Evolutionary conservation across 2,888 invertebrate genomes (phyloP), one percentile per base, ranked within the genome.

Genomic region (Tetheella fluctuosa): DNA sequence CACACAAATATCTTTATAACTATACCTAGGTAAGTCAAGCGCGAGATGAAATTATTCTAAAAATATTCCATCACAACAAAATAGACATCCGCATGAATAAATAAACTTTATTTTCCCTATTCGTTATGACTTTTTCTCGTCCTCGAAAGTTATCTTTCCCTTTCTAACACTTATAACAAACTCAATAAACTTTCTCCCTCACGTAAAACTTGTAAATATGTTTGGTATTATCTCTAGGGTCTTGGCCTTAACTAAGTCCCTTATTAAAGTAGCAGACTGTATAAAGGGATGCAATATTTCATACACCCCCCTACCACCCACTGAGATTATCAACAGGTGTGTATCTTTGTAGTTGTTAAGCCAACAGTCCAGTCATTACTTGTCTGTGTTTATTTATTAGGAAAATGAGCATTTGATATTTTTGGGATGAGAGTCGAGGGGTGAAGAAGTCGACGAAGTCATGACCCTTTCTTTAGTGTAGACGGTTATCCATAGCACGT

Each of bases 301-400:
- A 79, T 48, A 48, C 48, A 20, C 20, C 48, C 20, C 20, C n/a
- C n/a, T 42, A 64, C 67, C 70, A 63, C 77, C 74, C 65, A 68
- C 67, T 61, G 79, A 72, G 77, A 80, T 85, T 83, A 84, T 79
- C 85, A 86, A 86, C 87, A 86, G 88, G 84, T 86, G 85, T 69
- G 70, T 73, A 42, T 23, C n/a, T 15, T 10, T 37, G 59, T 28
- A 34, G 60, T 28, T 54, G 52, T 55, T 23, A 39, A 25, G 20
- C 8, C 17, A 10, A n/a, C n/a, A 48, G 59, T 63, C n/a, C 59
- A 65, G 65, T 64, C 64, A 67, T 34, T 30, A 10, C 34, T 34
- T 34, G 64, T 54, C 59, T 52, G 39, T 54, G 37, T 60, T 55
- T 63, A 62, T 60, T 58, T 63, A 48, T 39, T n/a, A 39, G 34